Evolutionary conservation across 2,113 vertebrate species (phyloP).

Genomic region (Oryzias javanicus): DNA sequence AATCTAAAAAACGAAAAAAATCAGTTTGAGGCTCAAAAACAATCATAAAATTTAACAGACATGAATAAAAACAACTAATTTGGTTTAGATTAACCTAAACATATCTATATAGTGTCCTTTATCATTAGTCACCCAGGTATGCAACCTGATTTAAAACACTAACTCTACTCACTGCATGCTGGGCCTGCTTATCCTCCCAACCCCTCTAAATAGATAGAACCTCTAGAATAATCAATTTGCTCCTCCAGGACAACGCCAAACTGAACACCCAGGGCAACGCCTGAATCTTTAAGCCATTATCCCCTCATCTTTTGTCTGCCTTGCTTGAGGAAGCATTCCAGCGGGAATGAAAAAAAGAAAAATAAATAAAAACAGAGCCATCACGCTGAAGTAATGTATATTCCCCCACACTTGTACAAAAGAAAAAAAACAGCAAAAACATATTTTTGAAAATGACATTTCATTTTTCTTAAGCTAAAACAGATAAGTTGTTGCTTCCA

Average conservation of each 20-base stretch:
- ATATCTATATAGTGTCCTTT: no score
- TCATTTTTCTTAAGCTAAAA: background rate
- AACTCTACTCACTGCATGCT: background rate
- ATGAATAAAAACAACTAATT: no score
- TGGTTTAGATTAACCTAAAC: no score
- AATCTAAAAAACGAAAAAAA: no score
- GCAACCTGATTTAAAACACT: background rate
- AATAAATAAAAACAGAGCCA: slow-evolving; percentile 3
- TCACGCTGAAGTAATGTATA: background rate
- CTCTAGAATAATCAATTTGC: background rate
- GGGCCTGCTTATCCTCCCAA: background rate
- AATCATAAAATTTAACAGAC: no score
- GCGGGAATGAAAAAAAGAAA: background rate
- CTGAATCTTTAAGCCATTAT: background rate
- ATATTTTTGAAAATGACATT: background rate
- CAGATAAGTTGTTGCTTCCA: slow-evolving; percentile 20
- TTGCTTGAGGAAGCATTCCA: background rate
- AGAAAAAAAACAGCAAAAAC: slow-evolving; percentile 9
- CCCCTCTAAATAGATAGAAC: background rate
- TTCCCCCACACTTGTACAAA: slow-evolving; percentile 1
- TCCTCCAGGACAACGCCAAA: background rate
- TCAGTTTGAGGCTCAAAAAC: no score
- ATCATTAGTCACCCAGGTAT: no score
- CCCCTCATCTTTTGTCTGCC: background rate
- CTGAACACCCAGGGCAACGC: no score